Conservation (phyloP, 2,797 vertebrate genomes). For the Xyrichtys novacula region DNA sequence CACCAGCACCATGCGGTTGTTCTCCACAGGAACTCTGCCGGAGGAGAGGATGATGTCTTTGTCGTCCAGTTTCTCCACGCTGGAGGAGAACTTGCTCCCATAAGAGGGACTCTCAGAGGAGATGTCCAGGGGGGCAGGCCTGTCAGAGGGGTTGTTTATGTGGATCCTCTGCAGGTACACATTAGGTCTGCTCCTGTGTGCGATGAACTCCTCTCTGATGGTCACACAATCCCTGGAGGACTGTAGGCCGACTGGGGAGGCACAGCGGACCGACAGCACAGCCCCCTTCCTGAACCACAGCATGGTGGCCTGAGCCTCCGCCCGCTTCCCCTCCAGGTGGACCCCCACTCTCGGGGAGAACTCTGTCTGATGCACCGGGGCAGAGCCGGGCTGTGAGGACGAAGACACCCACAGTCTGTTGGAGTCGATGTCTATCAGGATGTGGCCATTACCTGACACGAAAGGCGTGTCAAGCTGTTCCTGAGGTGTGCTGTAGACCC, state of each 20-base stretch:
- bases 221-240: conserved; percentile 86
- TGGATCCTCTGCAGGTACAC: conserved; percentile 91
- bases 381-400: conserved; percentile 81
- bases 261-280: conserved; percentile 87
- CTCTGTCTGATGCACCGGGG: conserved; percentile 87
- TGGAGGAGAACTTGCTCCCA: conserved; percentile 84
- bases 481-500: conserved; percentile 79
- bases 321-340: conserved; percentile 77
- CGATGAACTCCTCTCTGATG: conserved; percentile 92
- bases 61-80: conserved; percentile 89
- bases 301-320: conserved; percentile 84
- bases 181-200: conserved; percentile 91
- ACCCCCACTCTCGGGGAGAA: conserved; percentile 84
- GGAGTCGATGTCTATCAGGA: conserved; percentile 88
- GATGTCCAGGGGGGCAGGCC: conserved; percentile 82
- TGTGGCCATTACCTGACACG: conserved; percentile 92
- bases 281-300: conserved; percentile 90
- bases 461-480: conserved; percentile 81
- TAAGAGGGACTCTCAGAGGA: conserved; percentile 69
- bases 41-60: conserved; percentile 90
- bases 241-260: conserved; percentile 71
- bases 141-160: conserved; percentile 90
- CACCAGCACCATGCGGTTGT: conserved; percentile 85
- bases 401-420: conserved; percentile 91
- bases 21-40: conserved; percentile 85